Conservation (phyloP, 2,888 invertebrate genomes). For the Aradus depressus region DNA sequence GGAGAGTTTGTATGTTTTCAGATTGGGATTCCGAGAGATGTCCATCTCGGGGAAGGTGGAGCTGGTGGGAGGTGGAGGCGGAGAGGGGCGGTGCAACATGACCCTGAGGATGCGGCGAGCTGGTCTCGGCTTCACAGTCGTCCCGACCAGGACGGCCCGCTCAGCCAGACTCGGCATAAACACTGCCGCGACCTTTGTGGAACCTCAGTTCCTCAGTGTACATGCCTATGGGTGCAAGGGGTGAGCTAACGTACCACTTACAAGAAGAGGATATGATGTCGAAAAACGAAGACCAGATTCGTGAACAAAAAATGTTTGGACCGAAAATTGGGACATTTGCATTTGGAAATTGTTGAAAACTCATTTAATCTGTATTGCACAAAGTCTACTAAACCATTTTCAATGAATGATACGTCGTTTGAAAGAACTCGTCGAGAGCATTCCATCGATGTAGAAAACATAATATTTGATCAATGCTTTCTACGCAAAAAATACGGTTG, state of each 20-base stretch:
- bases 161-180: slow-evolving; percentile 21
- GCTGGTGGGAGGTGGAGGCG: slow-evolving; percentile 30
- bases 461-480: no score
- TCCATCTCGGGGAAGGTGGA: slow-evolving; percentile 59
- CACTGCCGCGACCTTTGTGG: slow-evolving; percentile 55
- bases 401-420: no score
- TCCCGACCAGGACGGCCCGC: slow-evolving; percentile 37
- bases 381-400: no score
- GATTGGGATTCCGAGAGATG: slow-evolving; percentile 65
- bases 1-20: neutral
- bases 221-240: slow-evolving; percentile 69
- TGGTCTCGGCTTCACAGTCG: slow-evolving; percentile 53
- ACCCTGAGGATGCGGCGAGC: slow-evolving; percentile 59
- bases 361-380: no score
- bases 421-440: no score
- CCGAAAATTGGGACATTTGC: no score
- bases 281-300: no score
- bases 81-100: slow-evolving; percentile 53
- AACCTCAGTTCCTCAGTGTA: slow-evolving; percentile 73
- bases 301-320: no score
- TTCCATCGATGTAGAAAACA: no score
- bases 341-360: no score
- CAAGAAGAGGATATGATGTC: no score
- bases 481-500: no score
- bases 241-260: slow-evolving; percentile 1